Base-by-base conservation (phyloP, 1,140 invertebrate species). In the Telenomus remus region DNA sequence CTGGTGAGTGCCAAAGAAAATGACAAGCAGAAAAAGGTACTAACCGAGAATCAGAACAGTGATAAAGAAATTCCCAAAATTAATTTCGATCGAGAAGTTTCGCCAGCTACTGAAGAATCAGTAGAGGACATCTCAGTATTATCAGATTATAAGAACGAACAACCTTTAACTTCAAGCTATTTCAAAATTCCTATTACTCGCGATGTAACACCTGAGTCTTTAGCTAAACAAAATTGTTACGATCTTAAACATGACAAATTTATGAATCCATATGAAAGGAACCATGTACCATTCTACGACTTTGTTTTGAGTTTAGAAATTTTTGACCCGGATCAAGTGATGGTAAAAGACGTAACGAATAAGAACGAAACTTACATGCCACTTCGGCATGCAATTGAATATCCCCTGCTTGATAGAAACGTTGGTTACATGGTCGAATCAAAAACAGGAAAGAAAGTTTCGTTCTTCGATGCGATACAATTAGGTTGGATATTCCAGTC, bases 381-480 rank as follows among this genome's bases (percentile, higher is more conserved):
- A 1, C 85, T 96, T n/a, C 88, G 91, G 57, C 91, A 93, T 82
- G 95, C 95, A 4, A 89, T 97, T 14, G 90, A 92, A 53, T 89
- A 90, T 71, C 92, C 92, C 1, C 82, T 96, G 13, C 90, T 97
- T 51, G 93, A 97, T 85, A 90, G 91, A 81, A 91, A 92, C 61
- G 91, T 91, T 0, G 95, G 95, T 7, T 91, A 94, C 77, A 93
- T 96, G 91, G 91, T 96, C 4, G 94, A 97, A 89, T 92, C 92
- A 8, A 93, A 93, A 84, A 94, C 92, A 15, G 95, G 95, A 7
- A 92, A 93, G 82, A 90, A 92, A 51, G 91, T 97, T 42, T 91
- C 94, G 4, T 95, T 97, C 85, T 93, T 96, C 86, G 94, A 96
- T 82, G 96, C 95, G 68, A 90, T 96, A 37, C 91, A 93, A 65